A percentile compares a stretch with the other conserved stretches of the same genome.
Evolutionary conservation across 2,113 vertebrate species (phyloP).

Genomic region (Choloepus hoffmanni): DNA sequence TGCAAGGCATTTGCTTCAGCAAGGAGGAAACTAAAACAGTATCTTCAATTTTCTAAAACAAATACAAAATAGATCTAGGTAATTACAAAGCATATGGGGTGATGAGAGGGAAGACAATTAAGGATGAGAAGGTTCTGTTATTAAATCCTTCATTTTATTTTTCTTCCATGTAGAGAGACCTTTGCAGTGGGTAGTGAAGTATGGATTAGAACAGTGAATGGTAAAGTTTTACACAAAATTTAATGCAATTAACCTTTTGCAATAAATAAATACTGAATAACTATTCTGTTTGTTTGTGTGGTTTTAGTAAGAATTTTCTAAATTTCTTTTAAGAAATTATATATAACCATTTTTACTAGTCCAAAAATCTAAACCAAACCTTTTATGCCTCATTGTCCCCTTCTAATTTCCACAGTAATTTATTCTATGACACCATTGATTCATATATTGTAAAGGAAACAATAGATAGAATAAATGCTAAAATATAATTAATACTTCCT

Average conservation of each 20-base stretch:
- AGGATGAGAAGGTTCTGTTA: background rate
- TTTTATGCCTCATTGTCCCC: background rate
- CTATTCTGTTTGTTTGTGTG: background rate
- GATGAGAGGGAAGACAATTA: background rate
- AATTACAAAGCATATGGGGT: background rate
- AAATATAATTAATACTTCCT: background rate
- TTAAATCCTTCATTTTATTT: background rate
- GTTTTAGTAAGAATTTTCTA: background rate
- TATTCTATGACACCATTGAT: background rate
- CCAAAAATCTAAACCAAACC: background rate
- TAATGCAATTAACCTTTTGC: background rate
- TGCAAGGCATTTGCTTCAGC: too few relatives aligned
- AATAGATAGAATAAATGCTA: background rate
- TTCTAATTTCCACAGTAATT: conserved; percentile 3
- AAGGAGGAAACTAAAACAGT: background rate
- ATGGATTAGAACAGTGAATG: background rate
- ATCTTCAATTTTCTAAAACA: background rate
- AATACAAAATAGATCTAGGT: background rate
- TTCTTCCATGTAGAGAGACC: background rate
- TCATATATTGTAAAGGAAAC: background rate
- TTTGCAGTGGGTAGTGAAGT: background rate
- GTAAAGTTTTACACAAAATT: background rate
- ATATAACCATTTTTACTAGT: background rate
- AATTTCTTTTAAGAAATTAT: background rate
- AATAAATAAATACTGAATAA: background rate